phyloP scores from a whole-genome alignment of 2,797 vertebrate species.

The Leptodactylus fallax region DNA sequence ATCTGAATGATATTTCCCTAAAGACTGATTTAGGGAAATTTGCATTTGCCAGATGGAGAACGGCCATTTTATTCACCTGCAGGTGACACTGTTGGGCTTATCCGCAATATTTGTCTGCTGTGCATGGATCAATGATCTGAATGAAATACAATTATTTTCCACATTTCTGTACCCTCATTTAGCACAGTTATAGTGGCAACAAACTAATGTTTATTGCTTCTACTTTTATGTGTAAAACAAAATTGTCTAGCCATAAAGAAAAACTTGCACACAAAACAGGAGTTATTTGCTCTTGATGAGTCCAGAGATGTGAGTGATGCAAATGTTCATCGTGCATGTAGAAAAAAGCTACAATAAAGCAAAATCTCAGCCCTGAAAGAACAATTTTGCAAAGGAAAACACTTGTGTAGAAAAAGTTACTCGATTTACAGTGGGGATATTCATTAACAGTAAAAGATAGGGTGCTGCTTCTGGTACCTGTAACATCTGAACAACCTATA shows the following conservation, averaged over 20 bases:
- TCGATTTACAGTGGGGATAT: not conserved
- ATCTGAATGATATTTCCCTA: slow-evolving; percentile 39
- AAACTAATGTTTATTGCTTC: slow-evolving; percentile 54
- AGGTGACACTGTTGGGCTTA: slow-evolving; percentile 76
- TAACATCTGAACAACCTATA: not conserved
- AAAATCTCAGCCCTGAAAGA: slow-evolving; percentile 1
- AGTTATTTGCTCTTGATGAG: slow-evolving; percentile 20
- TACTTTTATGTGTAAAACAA: slow-evolving; percentile 60
- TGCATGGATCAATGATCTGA: slow-evolving; percentile 65
- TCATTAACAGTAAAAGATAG: not conserved
- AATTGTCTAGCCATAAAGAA: slow-evolving; percentile 60
- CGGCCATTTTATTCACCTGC: slow-evolving; percentile 68
- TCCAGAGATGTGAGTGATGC: not conserved
- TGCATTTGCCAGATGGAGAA: slow-evolving; percentile 46
- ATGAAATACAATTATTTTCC: slow-evolving; percentile 64
- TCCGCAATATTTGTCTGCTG: slow-evolving; percentile 52
- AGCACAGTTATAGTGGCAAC: slow-evolving; percentile 62
- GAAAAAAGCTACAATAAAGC: not conserved
- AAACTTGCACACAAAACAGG: slow-evolving; percentile 44
- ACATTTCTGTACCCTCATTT: slow-evolving; percentile 56
- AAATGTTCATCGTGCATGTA: not conserved
- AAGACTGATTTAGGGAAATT: not conserved
- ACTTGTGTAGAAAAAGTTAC: slow-evolving; percentile 13
- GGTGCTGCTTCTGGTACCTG: not conserved
- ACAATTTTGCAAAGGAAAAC: not conserved